Evolutionary conservation across 2,113 vertebrate species (phyloP), one percentile per base, ranked within the genome.

Genomic region (Talpa occidentalis): DNA sequence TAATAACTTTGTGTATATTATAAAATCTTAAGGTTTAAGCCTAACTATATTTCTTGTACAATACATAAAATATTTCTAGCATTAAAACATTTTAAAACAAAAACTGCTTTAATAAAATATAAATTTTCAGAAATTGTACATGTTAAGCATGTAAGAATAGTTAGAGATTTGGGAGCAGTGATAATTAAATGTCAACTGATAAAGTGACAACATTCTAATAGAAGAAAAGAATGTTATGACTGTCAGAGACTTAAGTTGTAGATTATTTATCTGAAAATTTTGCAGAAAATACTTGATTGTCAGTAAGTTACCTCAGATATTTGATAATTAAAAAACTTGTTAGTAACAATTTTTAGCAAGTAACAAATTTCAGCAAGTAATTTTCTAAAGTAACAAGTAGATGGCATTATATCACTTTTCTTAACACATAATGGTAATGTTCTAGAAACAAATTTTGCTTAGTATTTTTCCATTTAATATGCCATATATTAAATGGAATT

Each of bases 331-430:
- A 42, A 40, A 47, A 77, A 49, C 69, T 70, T 40, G 2, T 44
- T 44, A 22, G 10, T 3, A 11, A 32, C 6, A 67, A 56, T 15
- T 64, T 64, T 81, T 73, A 49, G 28, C 30, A 60, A 60, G 8
- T 24, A 19, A 73, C 12, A 35, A 69, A 52, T 69, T 80, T 95
- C 32, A 66, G 76, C 86, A 87, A 88, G 97, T 95, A 97, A 69
- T 98, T 96, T 90, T 97, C 87, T 92, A 94, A 97, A 83, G 66
- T 97, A 98, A 79, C 98, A 98, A 98, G 98, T 98, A 98, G 98
- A 97, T 98, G 98, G 97, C 98, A 98, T 98, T 98, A 94, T 97
- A 97, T 81, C 95, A 98, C 97, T 97, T 94, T 96, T 96, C 97
- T 98, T 97, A 97, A 97, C 60, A 88, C 70, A 92, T 32, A 73